These are phyloP conservation scores for Marmota monax DNA, from an alignment of 2,113 vertebrate genomes.

Conservation along the genomic window DNA sequence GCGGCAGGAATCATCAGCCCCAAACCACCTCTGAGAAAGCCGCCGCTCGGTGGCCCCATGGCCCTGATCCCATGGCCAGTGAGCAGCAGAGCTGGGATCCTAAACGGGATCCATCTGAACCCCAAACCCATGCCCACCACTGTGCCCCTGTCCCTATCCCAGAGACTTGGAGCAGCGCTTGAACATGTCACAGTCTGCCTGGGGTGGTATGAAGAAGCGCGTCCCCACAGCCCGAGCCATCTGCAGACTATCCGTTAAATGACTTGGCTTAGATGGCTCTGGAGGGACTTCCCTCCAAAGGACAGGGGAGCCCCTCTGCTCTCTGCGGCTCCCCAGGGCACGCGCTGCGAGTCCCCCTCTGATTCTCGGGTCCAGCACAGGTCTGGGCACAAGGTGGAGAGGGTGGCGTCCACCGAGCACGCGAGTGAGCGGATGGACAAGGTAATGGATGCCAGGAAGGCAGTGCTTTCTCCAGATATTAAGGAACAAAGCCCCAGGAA, in stretches of 20 bases:
- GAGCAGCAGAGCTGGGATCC: not conserved
- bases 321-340: not conserved
- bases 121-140: not conserved
- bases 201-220: rapidly evolving
- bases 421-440: not conserved
- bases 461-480: not conserved
- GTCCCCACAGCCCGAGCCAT: not conserved
- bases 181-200: rapidly evolving
- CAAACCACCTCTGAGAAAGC: not conserved
- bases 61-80: rapidly evolving
- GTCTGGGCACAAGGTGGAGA: not conserved
- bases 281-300: not conserved
- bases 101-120: rapidly evolving
- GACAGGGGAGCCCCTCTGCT: rapidly evolving
- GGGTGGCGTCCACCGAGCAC: rapidly evolving
- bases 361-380: not conserved
- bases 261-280: rapidly evolving
- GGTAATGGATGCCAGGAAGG: rapidly evolving
- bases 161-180: rapidly evolving
- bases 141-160: rapidly evolving
- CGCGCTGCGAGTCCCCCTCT: rapidly evolving
- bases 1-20: not conserved
- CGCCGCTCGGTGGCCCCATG: rapidly evolving
- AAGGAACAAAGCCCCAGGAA: not conserved
- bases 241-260: rapidly evolving